Evolutionary conservation across 2,888 invertebrate species (phyloP).

Genomic region (Tenthredo livida): DNA sequence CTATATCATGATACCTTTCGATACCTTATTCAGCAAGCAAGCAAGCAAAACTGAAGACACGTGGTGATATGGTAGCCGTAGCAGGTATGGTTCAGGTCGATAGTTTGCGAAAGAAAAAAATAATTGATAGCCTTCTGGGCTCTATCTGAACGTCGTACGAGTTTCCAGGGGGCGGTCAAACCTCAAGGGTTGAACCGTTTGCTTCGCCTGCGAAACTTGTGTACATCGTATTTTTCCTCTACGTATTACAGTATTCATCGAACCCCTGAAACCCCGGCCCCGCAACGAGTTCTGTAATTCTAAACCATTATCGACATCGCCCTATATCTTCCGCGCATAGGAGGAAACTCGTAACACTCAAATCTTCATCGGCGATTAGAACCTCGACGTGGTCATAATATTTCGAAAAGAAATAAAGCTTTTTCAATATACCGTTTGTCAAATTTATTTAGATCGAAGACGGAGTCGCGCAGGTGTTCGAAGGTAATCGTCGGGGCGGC

Average conservation of each 20-base stretch:
- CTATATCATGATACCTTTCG: slow-evolving; percentile 55
- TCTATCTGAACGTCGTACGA: neutral
- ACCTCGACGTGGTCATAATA: no score
- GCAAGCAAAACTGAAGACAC: slow-evolving; percentile 46
- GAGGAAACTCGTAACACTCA: neutral
- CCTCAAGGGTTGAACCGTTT: slow-evolving; percentile 7
- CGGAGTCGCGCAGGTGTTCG: neutral
- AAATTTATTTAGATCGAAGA: slow-evolving; percentile 11
- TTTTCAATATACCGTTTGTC: neutral
- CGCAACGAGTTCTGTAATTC: neutral
- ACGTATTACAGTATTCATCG: neutral
- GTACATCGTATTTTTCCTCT: neutral
- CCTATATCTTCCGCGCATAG: neutral
- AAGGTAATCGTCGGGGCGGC: neutral
- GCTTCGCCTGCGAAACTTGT: neutral
- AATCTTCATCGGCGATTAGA: no score
- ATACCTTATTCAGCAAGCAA: slow-evolving; percentile 68
- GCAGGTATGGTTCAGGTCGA: slow-evolving; percentile 50
- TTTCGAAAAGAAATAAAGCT: neutral
- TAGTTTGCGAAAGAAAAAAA: slow-evolving; percentile 58
- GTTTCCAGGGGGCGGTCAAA: slow-evolving; percentile 14
- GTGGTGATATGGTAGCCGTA: neutral
- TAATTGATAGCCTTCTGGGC: slow-evolving; percentile 54
- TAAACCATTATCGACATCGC: neutral
- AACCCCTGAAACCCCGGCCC: neutral